A percentile compares a stretch with the other conserved stretches of the same genome.
phyloP scores from a whole-genome alignment of 2,888 invertebrate species.

The Argynnis bischoffii region DNA sequence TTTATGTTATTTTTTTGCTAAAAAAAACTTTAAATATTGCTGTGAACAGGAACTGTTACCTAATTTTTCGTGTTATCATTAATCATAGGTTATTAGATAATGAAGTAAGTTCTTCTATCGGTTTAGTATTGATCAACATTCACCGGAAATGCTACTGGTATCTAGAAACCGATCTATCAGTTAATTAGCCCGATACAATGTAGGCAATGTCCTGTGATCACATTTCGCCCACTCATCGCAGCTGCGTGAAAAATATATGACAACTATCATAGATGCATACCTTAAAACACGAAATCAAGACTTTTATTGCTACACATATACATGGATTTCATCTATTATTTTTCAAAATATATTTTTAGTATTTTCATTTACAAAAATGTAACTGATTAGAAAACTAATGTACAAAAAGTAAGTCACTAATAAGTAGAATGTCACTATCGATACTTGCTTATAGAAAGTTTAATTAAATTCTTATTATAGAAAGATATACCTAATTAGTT shows the following conservation, averaged over 20 bases:
- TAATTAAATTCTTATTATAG: too few relatives aligned
- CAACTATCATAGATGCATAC: constrained; percentile 17
- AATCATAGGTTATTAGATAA: constrained; percentile 67
- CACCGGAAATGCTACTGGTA: constrained; percentile 80
- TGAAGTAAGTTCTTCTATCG: constrained; percentile 49
- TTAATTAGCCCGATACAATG: constrained; percentile 80
- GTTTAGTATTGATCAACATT: constrained; percentile 76
- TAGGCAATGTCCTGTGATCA: constrained; percentile 68
- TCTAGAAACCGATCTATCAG: constrained; percentile 75
- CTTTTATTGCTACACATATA: too few relatives aligned
- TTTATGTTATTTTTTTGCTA: background rate
- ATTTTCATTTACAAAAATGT: too few relatives aligned
- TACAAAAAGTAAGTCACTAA: too few relatives aligned
- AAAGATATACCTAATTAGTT: too few relatives aligned
- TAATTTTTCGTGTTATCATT: constrained; percentile 51
- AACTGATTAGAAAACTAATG: too few relatives aligned
- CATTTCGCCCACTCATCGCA: constrained; percentile 76
- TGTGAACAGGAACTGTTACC: background rate
- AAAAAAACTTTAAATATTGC: background rate
- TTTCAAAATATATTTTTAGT: too few relatives aligned
- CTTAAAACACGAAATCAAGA: too few relatives aligned
- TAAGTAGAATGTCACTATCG: too few relatives aligned
- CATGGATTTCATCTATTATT: too few relatives aligned
- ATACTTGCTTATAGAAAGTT: too few relatives aligned
- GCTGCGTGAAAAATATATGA: constrained; percentile 57